These are phyloP conservation scores for Pangasius sanitwongsei DNA, from an alignment of 2,797 vertebrate genomes.

Conservation along the genomic window DNA sequence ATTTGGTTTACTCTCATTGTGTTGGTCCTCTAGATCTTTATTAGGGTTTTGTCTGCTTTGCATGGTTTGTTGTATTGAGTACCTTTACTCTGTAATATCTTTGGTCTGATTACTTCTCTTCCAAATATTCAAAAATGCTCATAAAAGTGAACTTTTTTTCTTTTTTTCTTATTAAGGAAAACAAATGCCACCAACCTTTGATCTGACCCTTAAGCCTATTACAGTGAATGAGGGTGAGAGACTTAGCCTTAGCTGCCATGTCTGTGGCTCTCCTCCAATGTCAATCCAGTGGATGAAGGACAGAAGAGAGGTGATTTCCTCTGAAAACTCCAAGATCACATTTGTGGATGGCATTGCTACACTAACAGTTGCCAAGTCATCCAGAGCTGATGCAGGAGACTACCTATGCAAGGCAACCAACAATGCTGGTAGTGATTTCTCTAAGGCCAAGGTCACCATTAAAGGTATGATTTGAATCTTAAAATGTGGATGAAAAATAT, in stretches of 20 bases:
- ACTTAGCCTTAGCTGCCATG: constrained; percentile 84
- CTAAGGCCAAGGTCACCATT: constrained; percentile 88
- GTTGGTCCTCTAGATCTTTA: neutral
- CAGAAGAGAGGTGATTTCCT: constrained; percentile 86
- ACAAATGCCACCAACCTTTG: constrained; percentile 84
- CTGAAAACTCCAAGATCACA: constrained; percentile 81
- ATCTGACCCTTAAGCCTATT: constrained; percentile 80
- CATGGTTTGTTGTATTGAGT: neutral
- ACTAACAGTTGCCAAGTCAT: constrained; percentile 79
- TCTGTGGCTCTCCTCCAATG: constrained; percentile 84
- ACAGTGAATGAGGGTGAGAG: constrained; percentile 81
- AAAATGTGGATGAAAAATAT: constrained; percentile 14
- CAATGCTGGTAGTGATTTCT: constrained; percentile 83
- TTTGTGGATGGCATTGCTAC: constrained; percentile 81
- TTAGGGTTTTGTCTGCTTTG: neutral
- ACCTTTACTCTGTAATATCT: neutral
- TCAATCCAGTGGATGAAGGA: constrained; percentile 93
- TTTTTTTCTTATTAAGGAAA: constrained; percentile 72
- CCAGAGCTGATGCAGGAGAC: constrained; percentile 86
- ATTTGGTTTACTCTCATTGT: constrained; percentile 4
- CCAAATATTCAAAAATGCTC: neutral
- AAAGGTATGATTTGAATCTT: constrained; percentile 78
- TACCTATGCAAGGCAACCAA: constrained; percentile 96
- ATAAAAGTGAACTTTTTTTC: neutral
- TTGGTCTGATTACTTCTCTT: neutral